phyloP scores from a whole-genome alignment of 2,113 vertebrate genomes.

The Dipodomys spectabilis region DNA sequence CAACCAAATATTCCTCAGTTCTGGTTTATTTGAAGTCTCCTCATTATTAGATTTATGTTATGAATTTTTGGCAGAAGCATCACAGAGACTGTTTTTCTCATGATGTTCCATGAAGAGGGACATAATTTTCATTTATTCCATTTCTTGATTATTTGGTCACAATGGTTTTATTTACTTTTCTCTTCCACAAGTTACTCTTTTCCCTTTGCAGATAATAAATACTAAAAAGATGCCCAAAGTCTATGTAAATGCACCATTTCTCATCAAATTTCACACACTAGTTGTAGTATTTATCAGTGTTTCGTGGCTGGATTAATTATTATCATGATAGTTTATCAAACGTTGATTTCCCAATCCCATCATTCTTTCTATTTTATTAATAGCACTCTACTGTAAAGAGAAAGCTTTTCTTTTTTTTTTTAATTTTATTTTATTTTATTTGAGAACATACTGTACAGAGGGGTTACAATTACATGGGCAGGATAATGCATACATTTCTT shows the following conservation, averaged over 20 bases:
- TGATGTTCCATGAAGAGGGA: not conserved
- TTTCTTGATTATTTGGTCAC: not conserved
- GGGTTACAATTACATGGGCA: too few relatives aligned
- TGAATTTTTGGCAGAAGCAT: constrained; percentile 13
- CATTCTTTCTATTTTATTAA: constrained; percentile 23
- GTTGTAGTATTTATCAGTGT: not conserved
- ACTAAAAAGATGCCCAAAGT: not conserved
- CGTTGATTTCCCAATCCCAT: constrained; percentile 4
- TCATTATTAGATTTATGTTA: constrained; percentile 8
- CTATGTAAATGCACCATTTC: not conserved
- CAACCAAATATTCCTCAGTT: not conserved
- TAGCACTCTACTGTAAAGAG: not conserved
- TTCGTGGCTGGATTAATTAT: constrained; percentile 53
- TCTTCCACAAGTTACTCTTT: constrained; percentile 11
- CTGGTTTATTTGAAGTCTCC: not conserved
- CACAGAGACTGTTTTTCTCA: not conserved
- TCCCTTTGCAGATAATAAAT: constrained; percentile 3
- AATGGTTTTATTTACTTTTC: not conserved
- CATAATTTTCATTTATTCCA: not conserved
- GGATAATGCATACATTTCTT: too few relatives aligned
- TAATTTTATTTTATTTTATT: too few relatives aligned
- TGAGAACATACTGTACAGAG: too few relatives aligned
- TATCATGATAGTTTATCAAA: constrained; percentile 22
- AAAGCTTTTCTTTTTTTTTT: not conserved
- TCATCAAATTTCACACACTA: not conserved